These are phyloP conservation scores for Rhabdophis nuchalis DNA, from an alignment of 2,797 vertebrate species.

Conservation along the genomic window DNA sequence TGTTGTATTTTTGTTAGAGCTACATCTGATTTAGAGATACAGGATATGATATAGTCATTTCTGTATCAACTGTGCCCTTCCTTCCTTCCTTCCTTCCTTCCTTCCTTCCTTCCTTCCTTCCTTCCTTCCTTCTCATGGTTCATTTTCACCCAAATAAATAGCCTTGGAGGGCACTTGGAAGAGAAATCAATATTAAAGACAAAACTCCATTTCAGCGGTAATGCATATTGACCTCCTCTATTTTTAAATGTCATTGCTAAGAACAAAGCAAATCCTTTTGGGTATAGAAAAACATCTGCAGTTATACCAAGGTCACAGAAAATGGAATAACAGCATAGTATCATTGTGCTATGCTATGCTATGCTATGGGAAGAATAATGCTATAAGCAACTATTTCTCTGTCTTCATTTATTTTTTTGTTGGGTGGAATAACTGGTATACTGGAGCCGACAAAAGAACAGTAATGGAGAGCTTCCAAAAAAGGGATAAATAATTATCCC, in stretches of 20 bases:
- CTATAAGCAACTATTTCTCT: background rate
- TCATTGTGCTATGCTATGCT: background rate
- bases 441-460: background rate
- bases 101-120: background rate
- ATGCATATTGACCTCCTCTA: constrained; percentile 61
- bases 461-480: constrained; percentile 15
- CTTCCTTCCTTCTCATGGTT: constrained; percentile 41
- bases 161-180: constrained; percentile 41
- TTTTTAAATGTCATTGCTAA: constrained; percentile 64
- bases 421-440: constrained; percentile 13
- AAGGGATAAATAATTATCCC: background rate
- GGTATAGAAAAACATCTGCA: constrained; percentile 54
- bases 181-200: constrained; percentile 60
- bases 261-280: constrained; percentile 59
- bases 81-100: background rate
- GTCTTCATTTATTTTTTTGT: background rate
- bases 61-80: constrained; percentile 27
- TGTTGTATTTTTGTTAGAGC: constrained; percentile 12
- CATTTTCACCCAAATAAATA: constrained; percentile 60
- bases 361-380: background rate
- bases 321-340: background rate
- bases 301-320: constrained; percentile 39
- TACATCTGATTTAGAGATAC: background rate
- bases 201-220: constrained; percentile 44
- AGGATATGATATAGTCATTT: constrained; percentile 21